phyloP scores from a whole-genome alignment of 2,888 invertebrate genomes.

The Seladonia tumulorum region DNA sequence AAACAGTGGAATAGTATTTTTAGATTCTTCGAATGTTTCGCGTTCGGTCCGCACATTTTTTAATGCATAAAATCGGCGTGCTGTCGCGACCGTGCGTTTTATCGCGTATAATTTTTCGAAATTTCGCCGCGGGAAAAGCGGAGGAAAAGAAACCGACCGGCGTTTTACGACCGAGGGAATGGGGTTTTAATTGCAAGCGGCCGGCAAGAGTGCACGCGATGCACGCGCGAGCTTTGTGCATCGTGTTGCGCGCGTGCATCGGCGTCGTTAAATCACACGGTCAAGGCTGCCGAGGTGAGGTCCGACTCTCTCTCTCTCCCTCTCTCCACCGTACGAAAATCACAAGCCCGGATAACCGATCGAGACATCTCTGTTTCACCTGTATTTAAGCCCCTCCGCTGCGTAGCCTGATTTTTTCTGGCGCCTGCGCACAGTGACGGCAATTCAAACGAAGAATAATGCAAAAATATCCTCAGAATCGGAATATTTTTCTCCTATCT shows the following conservation, averaged over 20 bases:
- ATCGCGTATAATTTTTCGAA: not conserved
- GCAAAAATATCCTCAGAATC: no score
- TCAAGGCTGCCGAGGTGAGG: constrained; percentile 51
- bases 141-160: not conserved
- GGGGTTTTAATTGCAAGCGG: constrained; percentile 24
- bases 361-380: not conserved
- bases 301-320: constrained; percentile 4
- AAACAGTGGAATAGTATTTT: no score
- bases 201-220: not conserved
- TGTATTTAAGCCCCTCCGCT: not conserved
- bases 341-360: not conserved
- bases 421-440: no score
- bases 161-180: constrained; percentile 12
- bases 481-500: no score
- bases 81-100: not conserved
- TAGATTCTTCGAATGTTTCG: no score
- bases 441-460: no score
- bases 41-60: no score
- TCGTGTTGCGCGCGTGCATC: not conserved
- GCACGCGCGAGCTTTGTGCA: not conserved
- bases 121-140: not conserved
- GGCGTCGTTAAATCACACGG: constrained; percentile 36
- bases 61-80: not conserved
- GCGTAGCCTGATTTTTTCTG: not conserved
- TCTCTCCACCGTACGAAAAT: not conserved